Conservation (phyloP, 2,888 invertebrate genomes). For the Epinotia bilunana region DNA sequence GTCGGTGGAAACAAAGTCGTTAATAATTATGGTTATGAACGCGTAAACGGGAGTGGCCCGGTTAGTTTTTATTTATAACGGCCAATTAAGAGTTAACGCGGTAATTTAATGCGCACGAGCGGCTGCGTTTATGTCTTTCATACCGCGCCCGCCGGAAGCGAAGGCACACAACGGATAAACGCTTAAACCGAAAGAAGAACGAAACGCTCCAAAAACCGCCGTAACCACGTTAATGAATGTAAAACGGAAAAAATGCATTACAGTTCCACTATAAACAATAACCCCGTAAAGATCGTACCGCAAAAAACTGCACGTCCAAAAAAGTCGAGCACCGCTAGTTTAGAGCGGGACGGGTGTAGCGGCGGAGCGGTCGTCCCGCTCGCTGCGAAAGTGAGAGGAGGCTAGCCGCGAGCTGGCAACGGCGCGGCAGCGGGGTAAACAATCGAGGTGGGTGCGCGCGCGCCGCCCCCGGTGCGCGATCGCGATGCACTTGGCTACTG, state of each 20-base stretch:
- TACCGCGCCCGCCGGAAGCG: conserved; percentile 52
- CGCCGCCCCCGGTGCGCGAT: conserved; percentile 67
- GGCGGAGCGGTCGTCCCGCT: conserved; percentile 47
- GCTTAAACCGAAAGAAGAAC: neutral
- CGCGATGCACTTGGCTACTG: conserved; percentile 51
- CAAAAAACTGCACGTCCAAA: conserved; percentile 80
- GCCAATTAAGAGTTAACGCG: conserved; percentile 39
- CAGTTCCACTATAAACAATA: conserved; percentile 67
- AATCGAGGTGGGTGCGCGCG: conserved; percentile 80
- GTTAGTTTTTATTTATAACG: conserved; percentile 39
- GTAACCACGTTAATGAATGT: conserved; percentile 36
- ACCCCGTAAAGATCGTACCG: conserved; percentile 71
- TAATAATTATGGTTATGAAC: conserved; percentile 30
- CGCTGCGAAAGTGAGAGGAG: conserved; percentile 83
- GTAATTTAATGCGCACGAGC: conserved; percentile 37
- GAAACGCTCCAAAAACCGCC: conserved; percentile 37
- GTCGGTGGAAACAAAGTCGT: conserved; percentile 32
- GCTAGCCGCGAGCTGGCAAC: conserved; percentile 78
- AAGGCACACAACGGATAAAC: conserved; percentile 36
- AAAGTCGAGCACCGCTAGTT: conserved; percentile 82
- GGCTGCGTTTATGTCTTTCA: conserved; percentile 60
- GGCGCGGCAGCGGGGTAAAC: conserved; percentile 78
- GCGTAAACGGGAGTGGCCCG: conserved; percentile 31
- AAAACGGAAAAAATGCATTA: conserved; percentile 46
- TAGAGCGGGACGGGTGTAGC: conserved; percentile 65